Evolutionary conservation across 1,140 invertebrate species (phyloP), one percentile per base, ranked within the genome.

Genomic region (Tetramorium simillimum): DNA sequence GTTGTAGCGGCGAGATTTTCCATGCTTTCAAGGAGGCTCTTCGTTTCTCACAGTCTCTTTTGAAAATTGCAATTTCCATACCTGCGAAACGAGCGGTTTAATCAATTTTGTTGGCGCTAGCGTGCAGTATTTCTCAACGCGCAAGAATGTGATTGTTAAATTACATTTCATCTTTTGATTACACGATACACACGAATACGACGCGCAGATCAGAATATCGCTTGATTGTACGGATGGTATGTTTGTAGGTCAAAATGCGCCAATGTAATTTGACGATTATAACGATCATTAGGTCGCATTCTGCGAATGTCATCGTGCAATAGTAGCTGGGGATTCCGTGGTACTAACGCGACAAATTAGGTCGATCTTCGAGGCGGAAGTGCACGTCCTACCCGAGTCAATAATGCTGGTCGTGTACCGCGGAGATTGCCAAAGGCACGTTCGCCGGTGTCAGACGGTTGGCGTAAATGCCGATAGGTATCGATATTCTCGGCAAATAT

Each of bases 391-490:
- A 76, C 62, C 58, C 89, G 72, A 86, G 69, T 63, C 86, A 90
- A 90, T 88, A 90, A 88, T 81, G 77, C 78, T 80, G 73, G 53
- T 84, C 60, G 77, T 75, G 53, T 62, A 88, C 53, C 62, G 86
- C 56, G 72, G 90, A 88, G 63, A 91, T 91, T 89, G 88, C 90
- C 88, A 89, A 88, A 89, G 88, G 88, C 90, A 91, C 82, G 76
- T 84, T 89, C 70, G 70, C 76, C 73, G 80, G 80, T 86, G 78
- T 86, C 86, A 84, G 73, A 86, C 82, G 90, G 88, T 85, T 86
- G 78, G 86, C 86, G 86, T 88, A 88, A 91, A 91, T 89, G 88
- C 88, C 90, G 85, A 91, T 91, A 91, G 69, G 81, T 87, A 90
- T 90, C 85, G 89, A 90, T 89, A 90, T 89, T 87, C 87, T 70